Evolutionary conservation across 53 echinoderm and acorn worm species (phyloP).

Genomic region (Holothuria scabra): DNA sequence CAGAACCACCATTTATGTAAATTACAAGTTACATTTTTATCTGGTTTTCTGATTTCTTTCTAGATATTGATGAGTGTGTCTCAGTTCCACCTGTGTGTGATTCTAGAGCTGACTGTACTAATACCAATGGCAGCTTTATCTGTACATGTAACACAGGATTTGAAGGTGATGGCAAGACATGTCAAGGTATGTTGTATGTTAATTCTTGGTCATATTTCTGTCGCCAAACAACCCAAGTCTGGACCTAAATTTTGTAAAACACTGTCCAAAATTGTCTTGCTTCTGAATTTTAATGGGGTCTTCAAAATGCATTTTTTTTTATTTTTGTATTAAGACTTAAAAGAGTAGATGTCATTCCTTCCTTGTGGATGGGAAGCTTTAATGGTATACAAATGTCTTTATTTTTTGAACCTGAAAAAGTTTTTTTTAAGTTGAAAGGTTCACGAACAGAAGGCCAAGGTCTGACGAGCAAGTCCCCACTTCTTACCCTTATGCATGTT

Average conservation of each 20-base stretch:
- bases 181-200: constrained; percentile 1
- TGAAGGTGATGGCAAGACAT: constrained; percentile 53
- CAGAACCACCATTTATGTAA: too few species aligned
- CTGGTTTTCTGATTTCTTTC: neutral
- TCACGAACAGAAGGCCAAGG: too few species aligned
- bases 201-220: neutral
- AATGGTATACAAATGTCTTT: too few species aligned
- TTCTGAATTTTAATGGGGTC: too few species aligned
- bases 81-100: constrained; percentile 52
- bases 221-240: neutral
- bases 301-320: too few species aligned
- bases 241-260: neutral
- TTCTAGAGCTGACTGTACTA: constrained; percentile 56
- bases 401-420: too few species aligned
- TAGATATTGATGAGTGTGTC: constrained; percentile 80
- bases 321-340: too few species aligned
- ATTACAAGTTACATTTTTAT: neutral
- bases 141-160: constrained; percentile 68
- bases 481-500: too few species aligned
- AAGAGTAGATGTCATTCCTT: too few species aligned
- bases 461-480: too few species aligned
- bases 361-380: too few species aligned
- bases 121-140: constrained; percentile 53
- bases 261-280: neutral
- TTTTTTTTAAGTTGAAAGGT: too few species aligned